A percentile compares a stretch with the other conserved stretches of the same genome.
phyloP scores from a whole-genome alignment of 30 jellyfish, hydroid and myxozoan species.

The Cassiopea andromeda region DNA sequence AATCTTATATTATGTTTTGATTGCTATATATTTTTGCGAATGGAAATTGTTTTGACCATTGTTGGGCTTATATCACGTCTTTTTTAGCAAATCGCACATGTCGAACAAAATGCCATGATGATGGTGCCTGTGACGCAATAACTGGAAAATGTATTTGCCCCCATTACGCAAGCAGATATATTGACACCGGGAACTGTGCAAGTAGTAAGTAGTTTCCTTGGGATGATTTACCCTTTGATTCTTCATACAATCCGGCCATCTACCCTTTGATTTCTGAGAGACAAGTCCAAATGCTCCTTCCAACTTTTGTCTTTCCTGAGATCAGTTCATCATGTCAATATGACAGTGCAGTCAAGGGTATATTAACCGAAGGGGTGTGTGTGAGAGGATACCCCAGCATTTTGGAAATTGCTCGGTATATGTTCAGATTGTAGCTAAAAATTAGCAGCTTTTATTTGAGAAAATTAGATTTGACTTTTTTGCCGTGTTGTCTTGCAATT shows the following conservation, averaged over 20 bases:
- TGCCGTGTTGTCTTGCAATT: too few species aligned
- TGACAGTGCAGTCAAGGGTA: too few species aligned
- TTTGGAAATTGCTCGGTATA: too few species aligned
- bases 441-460: too few species aligned
- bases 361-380: too few species aligned
- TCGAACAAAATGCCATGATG: slow-evolving; percentile 11
- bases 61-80: neutral
- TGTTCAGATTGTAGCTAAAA: too few species aligned
- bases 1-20: neutral
- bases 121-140: slow-evolving; percentile 22
- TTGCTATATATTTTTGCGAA: neutral
- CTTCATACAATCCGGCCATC: neutral
- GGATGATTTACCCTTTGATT: neutral
- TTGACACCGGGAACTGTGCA: slow-evolving; percentile 17
- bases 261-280: too few species aligned
- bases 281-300: too few species aligned
- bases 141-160: slow-evolving; percentile 42
- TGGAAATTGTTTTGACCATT: neutral
- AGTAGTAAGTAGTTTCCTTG: slow-evolving; percentile 1
- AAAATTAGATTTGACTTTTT: too few species aligned
- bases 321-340: too few species aligned
- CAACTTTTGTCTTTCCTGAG: too few species aligned
- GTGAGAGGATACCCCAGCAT: too few species aligned
- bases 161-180: slow-evolving; percentile 8
- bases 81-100: slow-evolving; percentile 12